A percentile compares a stretch with the other conserved stretches of the same genome.
These are phyloP conservation scores for Xyrichtys novacula DNA, from an alignment of 2,797 vertebrate species.

Conservation along the genomic window DNA sequence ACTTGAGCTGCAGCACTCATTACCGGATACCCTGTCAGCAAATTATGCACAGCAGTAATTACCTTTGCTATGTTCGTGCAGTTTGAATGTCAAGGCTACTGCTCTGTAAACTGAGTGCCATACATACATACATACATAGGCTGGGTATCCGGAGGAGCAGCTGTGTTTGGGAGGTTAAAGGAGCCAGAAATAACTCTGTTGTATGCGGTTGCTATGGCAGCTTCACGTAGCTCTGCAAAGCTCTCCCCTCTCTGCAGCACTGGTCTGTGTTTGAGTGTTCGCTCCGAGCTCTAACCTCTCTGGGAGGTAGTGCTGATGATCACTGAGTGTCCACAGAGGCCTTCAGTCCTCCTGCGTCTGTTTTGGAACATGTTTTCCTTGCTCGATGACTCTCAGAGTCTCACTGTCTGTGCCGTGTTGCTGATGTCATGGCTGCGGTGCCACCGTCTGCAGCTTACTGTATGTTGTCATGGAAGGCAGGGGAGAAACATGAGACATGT, in stretches of 20 bases:
- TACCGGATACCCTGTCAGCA: conserved; percentile 68
- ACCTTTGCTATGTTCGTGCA: conserved; percentile 56
- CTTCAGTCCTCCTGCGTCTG: conserved; percentile 20
- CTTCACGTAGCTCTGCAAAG: conserved; percentile 60
- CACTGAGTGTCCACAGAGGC: conserved; percentile 26
- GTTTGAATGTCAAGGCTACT: conserved; percentile 64
- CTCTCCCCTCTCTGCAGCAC: conserved; percentile 42
- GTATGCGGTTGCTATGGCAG: conserved; percentile 74
- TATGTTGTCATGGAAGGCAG: conserved; percentile 66
- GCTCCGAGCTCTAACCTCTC: conserved; percentile 31
- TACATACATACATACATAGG: conserved; percentile 36
- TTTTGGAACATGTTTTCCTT: conserved; percentile 48
- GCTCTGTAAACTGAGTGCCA: conserved; percentile 34
- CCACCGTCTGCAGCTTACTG: conserved; percentile 57
- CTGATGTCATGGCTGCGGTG: conserved; percentile 62
- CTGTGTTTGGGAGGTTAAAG: conserved; percentile 75
- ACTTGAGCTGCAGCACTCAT: conserved; percentile 57
- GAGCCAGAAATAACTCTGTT: conserved; percentile 74
- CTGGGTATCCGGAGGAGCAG: conserved; percentile 65
- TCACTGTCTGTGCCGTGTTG: conserved; percentile 39
- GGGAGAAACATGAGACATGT: conserved; percentile 57
- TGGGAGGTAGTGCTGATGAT: conserved; percentile 39
- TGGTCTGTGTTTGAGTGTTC: conserved; percentile 33
- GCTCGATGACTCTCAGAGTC: conserved; percentile 38
- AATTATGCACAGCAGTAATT: conserved; percentile 65